Conservation (phyloP, 2,888 invertebrate species). For the Cheilosia vulpina region DNA sequence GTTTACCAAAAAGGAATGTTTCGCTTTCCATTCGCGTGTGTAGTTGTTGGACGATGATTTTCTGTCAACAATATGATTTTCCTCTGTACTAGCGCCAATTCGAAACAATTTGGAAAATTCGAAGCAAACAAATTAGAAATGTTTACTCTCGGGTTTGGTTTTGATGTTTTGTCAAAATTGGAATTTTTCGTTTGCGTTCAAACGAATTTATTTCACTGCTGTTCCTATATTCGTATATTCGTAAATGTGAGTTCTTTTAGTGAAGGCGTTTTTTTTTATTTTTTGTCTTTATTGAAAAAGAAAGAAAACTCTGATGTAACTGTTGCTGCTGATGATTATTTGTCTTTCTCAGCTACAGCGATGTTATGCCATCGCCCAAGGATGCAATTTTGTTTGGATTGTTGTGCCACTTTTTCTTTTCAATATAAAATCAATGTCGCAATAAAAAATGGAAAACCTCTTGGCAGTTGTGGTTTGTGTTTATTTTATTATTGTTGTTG, state of each 20-base stretch:
- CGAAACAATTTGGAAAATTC: constrained; percentile 1
- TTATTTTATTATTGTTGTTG: constrained; percentile 18
- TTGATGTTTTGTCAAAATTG: constrained; percentile 1
- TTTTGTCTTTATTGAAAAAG: background rate
- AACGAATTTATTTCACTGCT: background rate
- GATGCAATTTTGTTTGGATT: constrained; percentile 57
- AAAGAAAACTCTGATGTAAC: constrained; percentile 44
- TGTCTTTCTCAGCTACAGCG: constrained; percentile 44
- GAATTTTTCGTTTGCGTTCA: background rate
- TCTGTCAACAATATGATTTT: constrained; percentile 39
- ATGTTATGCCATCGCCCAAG: constrained; percentile 38
- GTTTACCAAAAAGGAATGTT: constrained; percentile 7
- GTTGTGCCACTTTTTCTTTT: constrained; percentile 8
- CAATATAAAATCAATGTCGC: constrained; percentile 17
- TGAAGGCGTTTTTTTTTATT: constrained; percentile 41
- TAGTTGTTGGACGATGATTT: constrained; percentile 5
- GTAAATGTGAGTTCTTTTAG: background rate
- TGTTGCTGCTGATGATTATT: constrained; percentile 40
- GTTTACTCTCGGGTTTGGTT: constrained; percentile 7
- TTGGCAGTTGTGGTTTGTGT: constrained; percentile 36
- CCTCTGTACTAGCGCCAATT: constrained; percentile 14
- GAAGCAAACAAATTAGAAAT: constrained; percentile 3
- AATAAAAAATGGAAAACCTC: background rate
- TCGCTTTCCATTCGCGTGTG: constrained; percentile 9
- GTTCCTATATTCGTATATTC: no score